phyloP scores from a whole-genome alignment of 2,888 invertebrate species.

The Leucophenga maculata region DNA sequence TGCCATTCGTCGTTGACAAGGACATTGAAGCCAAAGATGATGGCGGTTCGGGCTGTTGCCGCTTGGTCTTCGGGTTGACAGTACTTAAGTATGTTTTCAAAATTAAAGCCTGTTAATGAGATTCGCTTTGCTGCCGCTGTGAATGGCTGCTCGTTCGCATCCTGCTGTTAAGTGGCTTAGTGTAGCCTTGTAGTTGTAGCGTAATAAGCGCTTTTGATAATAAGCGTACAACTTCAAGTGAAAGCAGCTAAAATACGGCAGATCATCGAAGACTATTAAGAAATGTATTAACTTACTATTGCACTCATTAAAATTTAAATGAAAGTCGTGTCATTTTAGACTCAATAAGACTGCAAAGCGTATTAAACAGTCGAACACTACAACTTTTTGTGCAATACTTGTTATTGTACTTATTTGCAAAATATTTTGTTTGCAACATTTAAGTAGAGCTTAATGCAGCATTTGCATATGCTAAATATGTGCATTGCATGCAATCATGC shows the following conservation, averaged over 20 bases:
- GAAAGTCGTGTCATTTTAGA: no score
- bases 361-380: no score
- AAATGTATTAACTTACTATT: no score
- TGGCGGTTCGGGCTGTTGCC: not conserved
- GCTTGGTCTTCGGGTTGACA: conserved; percentile 15
- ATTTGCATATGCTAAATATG: no score
- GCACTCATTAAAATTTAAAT: no score
- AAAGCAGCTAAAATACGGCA: conserved; percentile 13
- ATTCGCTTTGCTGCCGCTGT: conserved; percentile 49
- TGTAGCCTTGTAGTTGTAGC: conserved; percentile 50
- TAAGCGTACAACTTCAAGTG: conserved; percentile 29
- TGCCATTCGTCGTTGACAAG: not conserved
- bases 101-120: conserved; percentile 66
- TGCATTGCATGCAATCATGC: no score
- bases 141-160: conserved; percentile 13
- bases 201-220: conserved; percentile 59
- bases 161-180: conserved; percentile 58
- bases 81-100: conserved; percentile 64
- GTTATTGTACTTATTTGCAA: no score
- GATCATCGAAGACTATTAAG: no score
- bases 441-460: no score
- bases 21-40: not conserved
- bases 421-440: no score
- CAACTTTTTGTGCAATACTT: no score
- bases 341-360: no score